Percentiles rank a stretch among this genome's conserved stretches.
These are phyloP conservation scores for Slavum lentiscoides DNA, from an alignment of 2,888 invertebrate genomes.

Conservation along the genomic window DNA sequence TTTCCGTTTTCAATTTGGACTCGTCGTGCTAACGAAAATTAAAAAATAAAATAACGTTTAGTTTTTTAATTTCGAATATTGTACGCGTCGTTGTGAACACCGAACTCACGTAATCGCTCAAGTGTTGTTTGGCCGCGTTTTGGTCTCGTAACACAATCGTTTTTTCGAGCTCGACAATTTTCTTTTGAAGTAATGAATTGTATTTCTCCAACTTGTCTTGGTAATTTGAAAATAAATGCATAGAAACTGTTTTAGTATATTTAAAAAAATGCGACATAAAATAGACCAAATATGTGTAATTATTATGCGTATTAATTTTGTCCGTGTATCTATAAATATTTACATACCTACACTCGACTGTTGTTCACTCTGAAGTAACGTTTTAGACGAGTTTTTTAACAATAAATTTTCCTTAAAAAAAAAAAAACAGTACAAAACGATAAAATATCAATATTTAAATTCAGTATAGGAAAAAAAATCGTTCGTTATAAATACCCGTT, in stretches of 20 bases:
- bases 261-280: too few relatives aligned
- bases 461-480: too few relatives aligned
- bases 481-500: neutral
- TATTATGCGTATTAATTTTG: neutral
- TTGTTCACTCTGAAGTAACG: neutral
- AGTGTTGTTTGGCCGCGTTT: neutral
- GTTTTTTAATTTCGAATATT: neutral
- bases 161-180: conserved; percentile 26
- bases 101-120: neutral
- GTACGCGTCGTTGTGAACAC: neutral
- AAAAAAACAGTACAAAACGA: too few relatives aligned
- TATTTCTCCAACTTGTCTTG: neutral
- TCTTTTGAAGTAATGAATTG: neutral
- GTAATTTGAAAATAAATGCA: neutral
- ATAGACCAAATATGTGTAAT: too few relatives aligned
- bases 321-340: neutral
- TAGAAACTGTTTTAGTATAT: neutral
- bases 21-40: neutral
- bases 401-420: neutral
- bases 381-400: neutral
- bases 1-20: neutral
- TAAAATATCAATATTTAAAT: too few relatives aligned
- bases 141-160: neutral
- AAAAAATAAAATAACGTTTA: too few relatives aligned
- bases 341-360: neutral